Evolutionary conservation across 2,888 invertebrate genomes (phyloP), one percentile per base, ranked within the genome.

Genomic region (Watsonalla cultraria): DNA sequence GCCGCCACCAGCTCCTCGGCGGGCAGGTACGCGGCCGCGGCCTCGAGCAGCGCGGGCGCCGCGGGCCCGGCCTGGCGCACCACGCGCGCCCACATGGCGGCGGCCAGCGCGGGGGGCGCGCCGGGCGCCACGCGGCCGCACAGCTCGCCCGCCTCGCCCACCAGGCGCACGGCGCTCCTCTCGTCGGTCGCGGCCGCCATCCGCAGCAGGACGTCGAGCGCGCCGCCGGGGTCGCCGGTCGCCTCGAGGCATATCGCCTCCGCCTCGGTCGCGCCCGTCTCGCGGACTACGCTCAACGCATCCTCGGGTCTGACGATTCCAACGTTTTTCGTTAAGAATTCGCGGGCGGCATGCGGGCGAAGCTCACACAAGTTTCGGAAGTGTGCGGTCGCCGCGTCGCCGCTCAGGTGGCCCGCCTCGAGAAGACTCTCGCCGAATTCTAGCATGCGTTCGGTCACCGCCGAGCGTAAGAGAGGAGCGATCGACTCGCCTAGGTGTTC

Each of bases 221-320:
- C 91, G 11, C 72, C 86, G 51, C 67, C 63, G 46, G 80, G 72
- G 62, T 90, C 91, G 24, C 91, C 90, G 47, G 74, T 72, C 39
- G 86, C 84, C 65, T 90, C 91, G 42, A 90, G 74, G 55, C 90
- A 89, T 24, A 61, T 52, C 24, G 90, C 82, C 65, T 84, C 89
- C 5, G 89, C 89, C 24, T 80, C 79, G 13, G 56, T 56, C 6
- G 79, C 77, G 2, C 79, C 81, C 45, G 71, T 64, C 54, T 78
- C 79, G 35, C 75, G 76, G 46, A 90, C 78, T 13, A 80, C 69
- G 5, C 64, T 62, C 14, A 90, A 68, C 39, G 90, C 89, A 14
- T 84, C 82, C 62, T 90, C 90, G 9, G 90, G 91, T 0, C 85
- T 76, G 7, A 90, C 75, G 37, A 78, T 60, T 5, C 88, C 85